Evolutionary conservation across 2,113 vertebrate species (phyloP).

Genomic region (Willisornis vidua): DNA sequence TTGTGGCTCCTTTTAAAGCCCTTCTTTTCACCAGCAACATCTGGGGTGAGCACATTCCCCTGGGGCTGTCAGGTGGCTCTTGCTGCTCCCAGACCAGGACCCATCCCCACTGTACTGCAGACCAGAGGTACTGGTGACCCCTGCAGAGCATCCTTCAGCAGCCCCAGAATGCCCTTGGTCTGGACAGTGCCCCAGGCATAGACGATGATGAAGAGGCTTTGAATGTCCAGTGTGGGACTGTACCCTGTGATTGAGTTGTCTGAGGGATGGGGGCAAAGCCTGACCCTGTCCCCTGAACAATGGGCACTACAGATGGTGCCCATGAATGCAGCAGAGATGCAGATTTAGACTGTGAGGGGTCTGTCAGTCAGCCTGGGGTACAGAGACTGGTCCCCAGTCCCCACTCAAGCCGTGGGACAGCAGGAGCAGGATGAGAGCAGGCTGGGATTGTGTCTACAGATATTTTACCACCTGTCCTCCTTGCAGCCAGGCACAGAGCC

Average conservation of each 20-base stretch:
- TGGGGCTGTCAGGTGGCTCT: fast-evolving
- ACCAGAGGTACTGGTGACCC: not conserved
- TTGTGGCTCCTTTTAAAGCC: not conserved
- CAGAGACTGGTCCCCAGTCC: fast-evolving
- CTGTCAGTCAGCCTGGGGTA: fast-evolving
- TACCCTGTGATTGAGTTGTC: fast-evolving
- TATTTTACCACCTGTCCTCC: not conserved
- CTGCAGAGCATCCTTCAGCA: not conserved
- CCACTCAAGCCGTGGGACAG: fast-evolving
- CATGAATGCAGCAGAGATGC: not conserved
- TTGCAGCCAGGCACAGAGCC: not conserved
- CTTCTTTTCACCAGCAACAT: not conserved
- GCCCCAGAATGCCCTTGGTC: fast-evolving
- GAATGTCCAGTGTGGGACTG: fast-evolving
- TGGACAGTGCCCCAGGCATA: not conserved
- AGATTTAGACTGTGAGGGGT: not conserved
- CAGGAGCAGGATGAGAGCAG: not conserved
- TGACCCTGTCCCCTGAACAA: not conserved
- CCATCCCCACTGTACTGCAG: fast-evolving
- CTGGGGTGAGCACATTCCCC: fast-evolving
- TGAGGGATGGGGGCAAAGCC: not conserved
- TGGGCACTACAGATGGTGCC: fast-evolving
- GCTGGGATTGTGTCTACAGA: fast-evolving
- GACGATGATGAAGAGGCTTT: not conserved
- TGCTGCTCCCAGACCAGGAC: not conserved